Base-by-base conservation (phyloP, 2,888 invertebrate genomes). In the Zygaena filipendulae region DNA sequence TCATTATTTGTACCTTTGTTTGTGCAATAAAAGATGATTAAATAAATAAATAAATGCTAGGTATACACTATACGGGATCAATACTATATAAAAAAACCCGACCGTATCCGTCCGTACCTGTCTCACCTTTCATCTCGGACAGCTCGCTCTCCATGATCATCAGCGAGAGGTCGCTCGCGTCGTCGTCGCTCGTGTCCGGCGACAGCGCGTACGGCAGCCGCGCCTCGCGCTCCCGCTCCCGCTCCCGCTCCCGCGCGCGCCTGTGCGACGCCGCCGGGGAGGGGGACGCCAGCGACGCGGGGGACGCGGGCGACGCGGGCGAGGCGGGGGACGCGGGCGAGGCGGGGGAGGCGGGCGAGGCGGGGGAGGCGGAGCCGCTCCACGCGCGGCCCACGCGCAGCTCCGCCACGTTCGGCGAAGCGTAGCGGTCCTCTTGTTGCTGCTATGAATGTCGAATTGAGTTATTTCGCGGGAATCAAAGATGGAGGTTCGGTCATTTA, bases 171-270 rank as follows among this genome's bases (percentile, higher is more conserved):
- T 93, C 90, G 62, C 91, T 94, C 69, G 93, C 95, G 59, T 92
- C 93, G 59, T 92, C 93, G 71, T 95, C 95, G 33, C 94, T 95
- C 35, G 92, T 92, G 74, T 95, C 95, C 4, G 95, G 93, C 21
- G 95, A 95, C 35, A 95, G 84, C 12, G 93, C 92, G 68, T 94
- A 94, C 61, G 92, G 92, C 24, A 47, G 41, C 24, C 33, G 42
- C 30, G 30, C 27, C 18, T 36, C 39, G 6, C 21, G 30, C 9
- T 34, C 25, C 25, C 25, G n/a, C n/a, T n/a, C n/a, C n/a, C n/a
- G n/a, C n/a, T n/a, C n/a, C n/a, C n/a, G n/a, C n/a, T n/a, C n/a
- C n/a, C n/a, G n/a, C n/a, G n/a, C n/a, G n/a, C n/a, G 18, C 92
- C 92, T 43, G 92, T 82, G 27, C 29, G 74, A 22, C 72, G 20